Evolutionary conservation across 2,888 invertebrate species (phyloP).

Genomic region (Rotaria sp.): DNA sequence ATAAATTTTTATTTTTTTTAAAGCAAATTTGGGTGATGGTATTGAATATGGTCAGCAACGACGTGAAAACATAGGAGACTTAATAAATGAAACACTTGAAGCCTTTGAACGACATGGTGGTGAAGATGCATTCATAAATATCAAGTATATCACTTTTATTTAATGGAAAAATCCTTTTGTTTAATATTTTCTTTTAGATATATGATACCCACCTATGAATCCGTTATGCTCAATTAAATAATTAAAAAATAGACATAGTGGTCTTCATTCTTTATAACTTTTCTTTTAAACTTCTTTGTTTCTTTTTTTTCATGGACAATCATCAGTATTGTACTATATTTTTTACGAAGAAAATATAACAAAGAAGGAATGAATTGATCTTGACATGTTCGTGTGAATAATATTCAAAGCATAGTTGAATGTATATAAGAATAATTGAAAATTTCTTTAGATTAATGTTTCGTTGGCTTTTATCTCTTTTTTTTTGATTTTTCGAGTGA

Average conservation of each 20-base stretch:
- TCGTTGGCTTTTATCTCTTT: no score
- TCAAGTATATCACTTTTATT: constrained; percentile 68
- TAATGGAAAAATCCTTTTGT: not conserved
- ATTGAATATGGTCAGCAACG: constrained; percentile 81
- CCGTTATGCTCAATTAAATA: constrained; percentile 58
- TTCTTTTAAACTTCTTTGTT: not conserved
- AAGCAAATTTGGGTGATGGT: constrained; percentile 78
- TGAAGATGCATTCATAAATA: constrained; percentile 90
- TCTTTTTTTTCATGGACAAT: not conserved
- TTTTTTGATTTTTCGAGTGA: no score
- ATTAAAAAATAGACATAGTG: not conserved
- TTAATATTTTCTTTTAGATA: not conserved
- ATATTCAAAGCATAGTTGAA: no score
- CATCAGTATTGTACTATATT: constrained; percentile 22
- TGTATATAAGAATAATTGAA: no score
- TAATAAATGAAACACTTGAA: constrained; percentile 85
- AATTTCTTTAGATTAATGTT: no score
- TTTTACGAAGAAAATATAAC: not conserved
- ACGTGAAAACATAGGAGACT: constrained; percentile 77
- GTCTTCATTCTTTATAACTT: not conserved
- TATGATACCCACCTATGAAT: constrained; percentile 89
- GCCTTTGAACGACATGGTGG: constrained; percentile 83
- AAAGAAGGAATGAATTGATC: not conserved
- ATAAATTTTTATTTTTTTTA: constrained; percentile 44
- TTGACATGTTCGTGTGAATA: not conserved